Evolutionary conservation across 2,888 invertebrate genomes (phyloP), one percentile per base, ranked within the genome.

Genomic region (Nycteola revayana): DNA sequence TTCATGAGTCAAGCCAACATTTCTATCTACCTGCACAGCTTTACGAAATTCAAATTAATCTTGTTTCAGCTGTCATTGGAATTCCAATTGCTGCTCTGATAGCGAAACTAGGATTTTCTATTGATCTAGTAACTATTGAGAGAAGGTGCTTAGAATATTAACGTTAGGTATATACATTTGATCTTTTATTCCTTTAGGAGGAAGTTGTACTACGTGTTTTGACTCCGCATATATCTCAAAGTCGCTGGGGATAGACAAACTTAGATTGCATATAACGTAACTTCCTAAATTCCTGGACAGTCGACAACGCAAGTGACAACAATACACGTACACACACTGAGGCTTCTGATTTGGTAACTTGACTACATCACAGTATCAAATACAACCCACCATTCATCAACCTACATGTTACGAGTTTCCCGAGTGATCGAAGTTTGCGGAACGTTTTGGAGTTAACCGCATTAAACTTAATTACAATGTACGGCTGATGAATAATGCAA

Each of bases 401-500:
- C 42, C 32, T 42, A 47, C 46, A 45, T 53, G 49, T 56, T 44
- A 30, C 44, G 46, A 56, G 40, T 59, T 58, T 46, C 33, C 44
- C 28, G 52, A 45, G 52, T 49, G 60, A 57, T 57, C 57, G 60
- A 55, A 57, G 49, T 57, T 52, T 37, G 43, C 42, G 31, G 42
- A 37, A 42, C 51, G 42, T 55, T 56, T 56, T 59, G 39, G 60
- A 59, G 52, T 55, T 46, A 57, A 55, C 49, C 44, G 49, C 57
- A 55, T 59, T 57, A 59, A 59, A 57, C 56, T 59, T 59, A 57
- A 57, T 57, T 57, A 57, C 56, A 59, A 44, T 52, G 52, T 59
- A 55, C 56, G 56, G 46, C 28, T 38, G 45, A 55, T 66, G 62
- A 66, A 66, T 65, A 62, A 65, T 66, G 62, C 57, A 59, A 42